Evolutionary conservation across 2,888 invertebrate species (phyloP).

Genomic region (Calameuta filiformis): DNA sequence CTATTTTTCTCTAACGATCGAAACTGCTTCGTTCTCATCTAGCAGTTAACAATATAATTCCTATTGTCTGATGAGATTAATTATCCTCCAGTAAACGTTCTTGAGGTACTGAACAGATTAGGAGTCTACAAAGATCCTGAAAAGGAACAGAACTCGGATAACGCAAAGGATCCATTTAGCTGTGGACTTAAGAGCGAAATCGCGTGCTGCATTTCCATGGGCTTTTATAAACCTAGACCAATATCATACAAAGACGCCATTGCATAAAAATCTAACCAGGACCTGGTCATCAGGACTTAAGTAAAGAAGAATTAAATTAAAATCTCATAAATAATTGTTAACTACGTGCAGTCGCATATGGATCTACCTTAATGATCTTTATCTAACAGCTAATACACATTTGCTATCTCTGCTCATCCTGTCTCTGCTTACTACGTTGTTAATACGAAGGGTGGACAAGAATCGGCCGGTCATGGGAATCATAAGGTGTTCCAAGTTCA

Average conservation of each 20-base stretch:
- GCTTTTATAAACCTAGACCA: not conserved
- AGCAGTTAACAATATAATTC: not conserved
- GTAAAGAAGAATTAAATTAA: not conserved
- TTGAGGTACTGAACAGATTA: not conserved
- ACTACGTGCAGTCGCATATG: not conserved
- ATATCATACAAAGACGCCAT: not conserved
- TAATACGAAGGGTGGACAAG: conserved; percentile 8
- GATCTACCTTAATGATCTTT: not conserved
- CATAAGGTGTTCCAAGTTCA: conserved; percentile 33
- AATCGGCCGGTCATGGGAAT: conserved; percentile 37
- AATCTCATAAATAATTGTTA: not conserved
- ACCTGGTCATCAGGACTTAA: not conserved
- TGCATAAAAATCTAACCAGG: not conserved
- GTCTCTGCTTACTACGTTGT: not conserved
- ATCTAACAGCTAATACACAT: not conserved
- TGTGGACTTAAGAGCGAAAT: conserved; percentile 9
- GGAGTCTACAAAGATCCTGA: not conserved
- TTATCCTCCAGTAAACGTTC: not conserved
- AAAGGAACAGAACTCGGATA: conserved; percentile 5
- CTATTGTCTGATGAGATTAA: not conserved
- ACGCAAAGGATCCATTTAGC: conserved; percentile 18
- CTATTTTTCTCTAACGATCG: not conserved
- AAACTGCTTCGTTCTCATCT: not conserved
- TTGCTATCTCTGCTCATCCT: not conserved
- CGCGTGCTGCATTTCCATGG: conserved; percentile 11